phyloP scores from a whole-genome alignment of 2,888 invertebrate genomes.

The Athalia rosae region DNA sequence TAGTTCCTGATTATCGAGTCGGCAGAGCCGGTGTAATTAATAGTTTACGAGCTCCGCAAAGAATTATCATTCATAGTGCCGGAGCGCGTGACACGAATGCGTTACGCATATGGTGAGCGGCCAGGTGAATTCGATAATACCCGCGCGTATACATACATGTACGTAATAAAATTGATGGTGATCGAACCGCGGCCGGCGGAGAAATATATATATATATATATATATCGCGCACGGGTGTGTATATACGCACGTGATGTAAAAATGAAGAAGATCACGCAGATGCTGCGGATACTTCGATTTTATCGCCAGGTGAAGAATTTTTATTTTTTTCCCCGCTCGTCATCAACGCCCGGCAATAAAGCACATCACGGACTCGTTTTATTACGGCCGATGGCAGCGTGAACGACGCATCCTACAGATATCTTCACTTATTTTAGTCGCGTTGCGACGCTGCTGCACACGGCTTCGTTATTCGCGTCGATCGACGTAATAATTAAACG shows the following conservation, averaged over 20 bases:
- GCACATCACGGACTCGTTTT: neutral
- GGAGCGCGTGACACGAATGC: constrained; percentile 59
- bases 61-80: constrained; percentile 62
- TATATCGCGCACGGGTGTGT: neutral
- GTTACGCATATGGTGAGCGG: constrained; percentile 29
- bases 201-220: constrained; percentile 6
- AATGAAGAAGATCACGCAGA: constrained; percentile 12
- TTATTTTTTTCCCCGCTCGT: neutral
- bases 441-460: neutral
- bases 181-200: neutral
- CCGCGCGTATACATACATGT: neutral
- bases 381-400: neutral
- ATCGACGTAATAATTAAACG: no score
- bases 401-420: neutral
- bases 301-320: constrained; percentile 1
- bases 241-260: neutral
- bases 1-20: constrained; percentile 59
- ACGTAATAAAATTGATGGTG: constrained; percentile 38
- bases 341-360: neutral
- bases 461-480: no score
- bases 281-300: constrained; percentile 20
- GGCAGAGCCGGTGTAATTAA: constrained; percentile 59
- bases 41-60: constrained; percentile 59
- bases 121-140: constrained; percentile 53
- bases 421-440: neutral